Conservation (phyloP, 1,140 invertebrate genomes). For the Diprion similis region DNA sequence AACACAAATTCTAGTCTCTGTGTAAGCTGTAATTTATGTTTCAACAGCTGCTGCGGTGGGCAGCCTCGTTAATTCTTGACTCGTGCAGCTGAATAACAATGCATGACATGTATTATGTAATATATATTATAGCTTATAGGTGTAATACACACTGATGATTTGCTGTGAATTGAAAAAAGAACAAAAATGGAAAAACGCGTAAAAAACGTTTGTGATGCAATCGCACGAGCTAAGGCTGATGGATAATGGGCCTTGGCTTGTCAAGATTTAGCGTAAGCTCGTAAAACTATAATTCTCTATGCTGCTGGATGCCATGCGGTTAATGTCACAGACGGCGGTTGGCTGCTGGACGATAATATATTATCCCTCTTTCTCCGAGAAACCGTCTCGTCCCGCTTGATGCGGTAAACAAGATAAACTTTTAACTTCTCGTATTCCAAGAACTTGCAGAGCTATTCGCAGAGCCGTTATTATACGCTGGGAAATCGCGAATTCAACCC, state of each 20-base stretch:
- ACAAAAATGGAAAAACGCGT: too few species aligned
- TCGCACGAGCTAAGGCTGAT: not conserved
- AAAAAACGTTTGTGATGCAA: not conserved
- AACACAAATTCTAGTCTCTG: too few species aligned
- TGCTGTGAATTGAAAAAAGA: not conserved
- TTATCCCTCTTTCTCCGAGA: not conserved
- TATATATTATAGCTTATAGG: too few species aligned
- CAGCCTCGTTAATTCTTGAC: not conserved
- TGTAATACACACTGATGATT: not conserved
- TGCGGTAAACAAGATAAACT: not conserved
- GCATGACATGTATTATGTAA: too few species aligned
- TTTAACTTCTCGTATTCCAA: conserved; percentile 22
- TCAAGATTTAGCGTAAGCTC: not conserved
- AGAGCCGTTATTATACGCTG: not conserved
- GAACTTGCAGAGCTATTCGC: conserved; percentile 19
- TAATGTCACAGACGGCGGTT: not conserved
- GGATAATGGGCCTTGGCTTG: not conserved
- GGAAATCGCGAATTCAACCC: not conserved
- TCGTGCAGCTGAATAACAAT: not conserved
- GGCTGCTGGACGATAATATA: not conserved
- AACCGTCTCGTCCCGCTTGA: not conserved
- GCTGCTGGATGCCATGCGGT: not conserved
- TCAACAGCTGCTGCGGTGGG: not conserved
- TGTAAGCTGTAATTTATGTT: not conserved
- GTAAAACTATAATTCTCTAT: not conserved